Evolutionary conservation across 2,888 invertebrate genomes (phyloP), one percentile per base, ranked within the genome.

Genomic region (Meta bourneti): DNA sequence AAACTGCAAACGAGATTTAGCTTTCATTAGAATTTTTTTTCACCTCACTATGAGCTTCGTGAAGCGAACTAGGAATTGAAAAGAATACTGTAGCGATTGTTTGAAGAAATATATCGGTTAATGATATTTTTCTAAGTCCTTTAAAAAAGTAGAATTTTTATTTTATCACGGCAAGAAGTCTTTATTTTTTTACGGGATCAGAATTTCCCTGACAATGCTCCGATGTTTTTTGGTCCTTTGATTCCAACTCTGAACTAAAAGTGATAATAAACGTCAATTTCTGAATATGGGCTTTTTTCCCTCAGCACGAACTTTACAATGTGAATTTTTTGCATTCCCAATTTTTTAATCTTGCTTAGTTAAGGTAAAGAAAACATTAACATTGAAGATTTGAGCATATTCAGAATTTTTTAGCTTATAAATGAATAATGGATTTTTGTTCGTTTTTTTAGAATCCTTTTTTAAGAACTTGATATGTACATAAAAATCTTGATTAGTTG

Each of bases 41-140:
- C n/a, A 7, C 1, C 34, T n/a, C 13, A 5, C 8, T 51, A 11
- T 11, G 8, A 13, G n/a, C 7, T 51, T 77, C 49, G 48, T 49
- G 77, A 77, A 51, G 77, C 51, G n/a, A 49, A 77, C 13, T 5
- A 49, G 51, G 49, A 51, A 77, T 11, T 77, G 51, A 51, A 52
- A 77, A 7, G 49, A 51, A 49, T 77, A 51, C 8, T 13, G 61
- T 61, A 61, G 13, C 16, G n/a, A 16, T 51, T 16, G n/a, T 11
- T 52, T 16, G n/a, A 7, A 77, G n/a, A 51, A 77, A 77, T 77
- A 77, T 77, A 77, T 49, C 51, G 77, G 77, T 77, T 77, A 77
- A 77, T 49, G 51, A 51, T 77, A 77, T 77, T 77, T 77, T 77
- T 16, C n/a, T 5, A 77, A 72, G 20, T 20, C 34, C 34, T 61